Evolutionary conservation across 2,888 invertebrate genomes (phyloP).

Genomic region (Prosapia bicincta): DNA sequence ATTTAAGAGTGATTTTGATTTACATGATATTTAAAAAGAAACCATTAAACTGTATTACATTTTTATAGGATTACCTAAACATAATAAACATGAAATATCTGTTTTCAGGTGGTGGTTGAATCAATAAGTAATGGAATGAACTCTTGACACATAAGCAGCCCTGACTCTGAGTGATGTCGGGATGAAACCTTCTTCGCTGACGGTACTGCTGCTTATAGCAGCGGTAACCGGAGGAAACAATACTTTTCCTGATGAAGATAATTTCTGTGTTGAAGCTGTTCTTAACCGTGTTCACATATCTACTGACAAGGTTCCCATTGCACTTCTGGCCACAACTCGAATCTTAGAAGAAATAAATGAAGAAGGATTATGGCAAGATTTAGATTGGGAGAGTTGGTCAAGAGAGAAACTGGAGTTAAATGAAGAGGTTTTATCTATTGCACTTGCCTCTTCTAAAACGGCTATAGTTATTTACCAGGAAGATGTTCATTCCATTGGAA

Average conservation of each 20-base stretch:
- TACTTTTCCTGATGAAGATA: conserved; percentile 42
- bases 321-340: conserved; percentile 50
- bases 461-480: conserved; percentile 9
- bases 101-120: neutral
- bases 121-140: conserved; percentile 11
- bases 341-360: conserved; percentile 48
- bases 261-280: conserved; percentile 46
- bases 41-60: too few relatives aligned
- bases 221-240: conserved; percentile 48
- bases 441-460: neutral
- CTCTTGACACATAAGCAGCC: conserved; percentile 7
- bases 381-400: conserved; percentile 22
- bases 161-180: conserved; percentile 4
- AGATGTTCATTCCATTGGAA: conserved; percentile 4
- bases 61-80: too few relatives aligned
- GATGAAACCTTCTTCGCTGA: conserved; percentile 38
- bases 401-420: conserved; percentile 46
- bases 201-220: conserved; percentile 48
- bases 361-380: conserved; percentile 40
- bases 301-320: conserved; percentile 51
- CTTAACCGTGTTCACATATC: conserved; percentile 49
- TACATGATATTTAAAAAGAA: too few relatives aligned
- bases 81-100: too few relatives aligned
- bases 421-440: conserved; percentile 42
- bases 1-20: too few relatives aligned